Evolutionary conservation across 2,797 vertebrate genomes (phyloP).

Genomic region (Anguilla obscura): DNA sequence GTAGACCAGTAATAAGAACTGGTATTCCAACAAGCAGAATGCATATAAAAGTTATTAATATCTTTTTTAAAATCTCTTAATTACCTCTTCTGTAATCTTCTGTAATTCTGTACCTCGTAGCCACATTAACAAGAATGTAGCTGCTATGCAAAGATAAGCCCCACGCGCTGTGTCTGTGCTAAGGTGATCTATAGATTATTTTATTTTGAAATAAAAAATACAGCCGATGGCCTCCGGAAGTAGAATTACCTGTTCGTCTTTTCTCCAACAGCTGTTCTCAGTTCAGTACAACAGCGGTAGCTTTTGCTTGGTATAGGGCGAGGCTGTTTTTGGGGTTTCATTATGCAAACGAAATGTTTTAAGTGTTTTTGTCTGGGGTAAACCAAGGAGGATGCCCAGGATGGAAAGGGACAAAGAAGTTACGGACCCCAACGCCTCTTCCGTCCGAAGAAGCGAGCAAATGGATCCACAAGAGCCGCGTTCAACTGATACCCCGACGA

Average conservation of each 20-base stretch:
- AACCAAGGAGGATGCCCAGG: neutral
- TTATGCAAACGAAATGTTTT: slow-evolving; percentile 10
- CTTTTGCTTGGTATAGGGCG: neutral
- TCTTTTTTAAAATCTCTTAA: neutral
- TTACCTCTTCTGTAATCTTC: neutral
- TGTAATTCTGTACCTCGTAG: too few species aligned
- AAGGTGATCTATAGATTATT: neutral
- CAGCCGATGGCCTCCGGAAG: neutral
- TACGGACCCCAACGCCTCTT: neutral
- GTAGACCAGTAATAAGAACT: too few species aligned
- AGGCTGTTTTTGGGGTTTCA: neutral
- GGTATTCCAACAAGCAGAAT: too few species aligned
- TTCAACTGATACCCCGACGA: slow-evolving; percentile 56
- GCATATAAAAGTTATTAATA: too few species aligned
- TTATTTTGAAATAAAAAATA: slow-evolving; percentile 16
- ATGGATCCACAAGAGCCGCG: neutral
- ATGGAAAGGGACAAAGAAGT: neutral
- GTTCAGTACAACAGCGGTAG: neutral
- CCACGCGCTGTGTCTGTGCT: neutral
- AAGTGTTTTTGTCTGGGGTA: neutral
- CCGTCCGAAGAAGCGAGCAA: neutral
- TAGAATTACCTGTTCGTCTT: neutral
- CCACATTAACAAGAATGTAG: neutral
- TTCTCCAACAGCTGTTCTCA: slow-evolving; percentile 14
- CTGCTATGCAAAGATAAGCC: neutral